phyloP scores from a whole-genome alignment of 2,797 vertebrate species.

The Helostoma temminkii region DNA sequence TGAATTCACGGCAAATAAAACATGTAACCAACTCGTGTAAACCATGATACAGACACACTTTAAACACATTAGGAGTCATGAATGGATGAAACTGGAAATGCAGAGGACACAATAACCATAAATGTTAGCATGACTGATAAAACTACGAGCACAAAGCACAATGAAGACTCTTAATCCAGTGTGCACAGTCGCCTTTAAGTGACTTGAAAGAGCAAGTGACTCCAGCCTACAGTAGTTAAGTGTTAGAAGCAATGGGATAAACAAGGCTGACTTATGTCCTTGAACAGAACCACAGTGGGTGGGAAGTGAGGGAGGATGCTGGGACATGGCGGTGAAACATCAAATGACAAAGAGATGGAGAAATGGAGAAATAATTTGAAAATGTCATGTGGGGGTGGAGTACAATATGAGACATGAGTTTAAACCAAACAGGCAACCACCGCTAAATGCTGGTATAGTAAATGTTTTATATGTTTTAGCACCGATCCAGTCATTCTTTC shows the following conservation, averaged over 20 bases:
- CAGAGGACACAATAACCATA: conserved; percentile 20
- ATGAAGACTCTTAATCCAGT: conserved; percentile 27
- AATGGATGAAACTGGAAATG: conserved; percentile 35
- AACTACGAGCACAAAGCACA: conserved; percentile 45
- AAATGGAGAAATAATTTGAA: conserved; percentile 73
- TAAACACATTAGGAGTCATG: conserved; percentile 12
- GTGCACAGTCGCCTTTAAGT: conserved; percentile 40
- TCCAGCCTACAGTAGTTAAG: conserved; percentile 58
- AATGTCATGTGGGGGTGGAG: conserved; percentile 68
- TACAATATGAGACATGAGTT: conserved; percentile 69
- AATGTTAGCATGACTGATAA: conserved; percentile 15
- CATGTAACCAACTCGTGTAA: not conserved
- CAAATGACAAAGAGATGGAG: conserved; percentile 69
- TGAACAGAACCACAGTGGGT: conserved; percentile 92
- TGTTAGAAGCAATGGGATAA: conserved; percentile 76
- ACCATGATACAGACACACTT: not conserved
- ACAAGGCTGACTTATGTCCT: conserved; percentile 95
- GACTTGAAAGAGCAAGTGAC: conserved; percentile 46
- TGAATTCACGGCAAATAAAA: not conserved
- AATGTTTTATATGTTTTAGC: conserved; percentile 3
- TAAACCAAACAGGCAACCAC: conserved; percentile 67
- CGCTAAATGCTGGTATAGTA: conserved; percentile 1
- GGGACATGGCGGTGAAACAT: conserved; percentile 69
- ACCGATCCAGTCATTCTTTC: not conserved
- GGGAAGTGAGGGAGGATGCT: conserved; percentile 77